These are phyloP conservation scores for Battus philenor DNA, from an alignment of 1,140 invertebrate species.

Conservation along the genomic window DNA sequence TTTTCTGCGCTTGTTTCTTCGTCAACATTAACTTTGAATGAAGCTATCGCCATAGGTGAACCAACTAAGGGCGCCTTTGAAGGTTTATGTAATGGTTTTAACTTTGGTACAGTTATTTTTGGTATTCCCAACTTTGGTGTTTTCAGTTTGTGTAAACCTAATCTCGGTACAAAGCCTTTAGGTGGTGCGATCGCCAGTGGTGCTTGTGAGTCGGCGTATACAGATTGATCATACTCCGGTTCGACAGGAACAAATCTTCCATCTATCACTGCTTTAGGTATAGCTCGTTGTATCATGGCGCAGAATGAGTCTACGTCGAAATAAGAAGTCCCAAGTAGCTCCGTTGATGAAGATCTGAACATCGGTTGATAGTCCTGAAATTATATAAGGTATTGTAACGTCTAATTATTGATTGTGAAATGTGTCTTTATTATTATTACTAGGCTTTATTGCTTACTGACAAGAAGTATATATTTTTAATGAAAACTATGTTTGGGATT, in stretches of 20 bases:
- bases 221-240: conserved; percentile 36
- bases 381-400: neutral
- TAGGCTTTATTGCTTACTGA: neutral
- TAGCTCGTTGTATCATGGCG: conserved; percentile 48
- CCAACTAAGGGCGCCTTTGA: conserved; percentile 37
- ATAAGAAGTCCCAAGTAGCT: conserved; percentile 24
- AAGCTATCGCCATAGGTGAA: conserved; percentile 27
- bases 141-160: conserved; percentile 34
- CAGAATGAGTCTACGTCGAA: conserved; percentile 53
- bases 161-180: conserved; percentile 37
- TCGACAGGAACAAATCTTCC: conserved; percentile 45
- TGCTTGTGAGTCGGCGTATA: conserved; percentile 36
- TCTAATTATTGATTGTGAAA: neutral
- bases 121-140: conserved; percentile 39
- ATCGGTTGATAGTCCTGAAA: conserved; percentile 24
- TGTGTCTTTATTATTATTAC: too few relatives aligned
- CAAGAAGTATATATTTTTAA: neutral
- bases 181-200: conserved; percentile 45
- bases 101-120: conserved; percentile 40
- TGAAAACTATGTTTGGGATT: too few relatives aligned
- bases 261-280: conserved; percentile 51
- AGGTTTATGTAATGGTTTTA: conserved; percentile 23
- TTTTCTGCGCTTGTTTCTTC: conserved; percentile 56
- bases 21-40: conserved; percentile 30
- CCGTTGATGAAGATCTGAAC: conserved; percentile 22